Evolutionary conservation across 2,113 vertebrate species (phyloP).

Genomic region (Capreolus pygargus): DNA sequence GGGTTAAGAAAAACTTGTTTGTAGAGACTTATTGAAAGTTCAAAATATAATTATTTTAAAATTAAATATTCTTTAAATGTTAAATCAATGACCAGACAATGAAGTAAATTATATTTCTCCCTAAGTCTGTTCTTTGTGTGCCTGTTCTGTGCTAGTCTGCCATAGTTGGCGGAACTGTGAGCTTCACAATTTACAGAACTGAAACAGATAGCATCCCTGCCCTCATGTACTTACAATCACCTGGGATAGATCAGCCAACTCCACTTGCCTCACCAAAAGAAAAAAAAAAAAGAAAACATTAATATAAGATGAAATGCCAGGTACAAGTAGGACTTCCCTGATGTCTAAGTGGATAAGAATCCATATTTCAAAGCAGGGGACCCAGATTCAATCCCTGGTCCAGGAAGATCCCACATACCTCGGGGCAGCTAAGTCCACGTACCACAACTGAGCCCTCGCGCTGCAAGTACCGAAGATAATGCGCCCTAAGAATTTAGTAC

Average conservation of each 20-base stretch:
- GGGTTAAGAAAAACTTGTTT: not conserved
- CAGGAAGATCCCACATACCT: not conserved
- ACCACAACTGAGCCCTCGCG: not conserved
- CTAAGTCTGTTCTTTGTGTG: not conserved
- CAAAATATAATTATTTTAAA: conserved; percentile 33
- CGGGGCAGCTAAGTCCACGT: not conserved
- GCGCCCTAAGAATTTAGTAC: not conserved
- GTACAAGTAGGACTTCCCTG: not conserved
- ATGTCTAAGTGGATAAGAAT: not conserved
- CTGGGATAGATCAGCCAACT: not conserved
- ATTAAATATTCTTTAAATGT: not conserved
- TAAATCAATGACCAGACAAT: not conserved
- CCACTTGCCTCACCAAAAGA: not conserved
- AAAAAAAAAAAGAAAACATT: not conserved
- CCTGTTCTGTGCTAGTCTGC: not conserved
- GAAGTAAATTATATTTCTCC: not conserved
- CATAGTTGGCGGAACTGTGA: not conserved
- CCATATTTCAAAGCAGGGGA: not conserved
- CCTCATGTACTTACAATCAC: not conserved
- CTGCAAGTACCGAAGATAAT: not conserved
- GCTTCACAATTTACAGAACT: not conserved
- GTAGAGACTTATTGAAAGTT: not conserved
- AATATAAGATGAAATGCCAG: not conserved
- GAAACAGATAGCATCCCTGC: not conserved
- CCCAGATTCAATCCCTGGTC: not conserved